Base-by-base conservation (phyloP, 1,140 invertebrate species). In the Sinonovacula constricta region DNA sequence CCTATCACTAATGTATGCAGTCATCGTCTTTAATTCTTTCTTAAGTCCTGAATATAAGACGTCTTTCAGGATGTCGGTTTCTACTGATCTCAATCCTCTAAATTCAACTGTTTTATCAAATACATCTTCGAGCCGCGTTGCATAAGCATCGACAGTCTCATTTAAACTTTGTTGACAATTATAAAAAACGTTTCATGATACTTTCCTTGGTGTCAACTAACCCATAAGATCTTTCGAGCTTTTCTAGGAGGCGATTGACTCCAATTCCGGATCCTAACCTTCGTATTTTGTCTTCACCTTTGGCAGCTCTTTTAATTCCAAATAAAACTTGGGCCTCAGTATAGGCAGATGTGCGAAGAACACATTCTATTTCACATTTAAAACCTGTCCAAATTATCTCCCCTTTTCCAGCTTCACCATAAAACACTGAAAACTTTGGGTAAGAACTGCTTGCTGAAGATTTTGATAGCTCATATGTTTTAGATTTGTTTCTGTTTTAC, bases 331-430 rank as follows among this genome's bases (percentile, higher is more conserved):
- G 68, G n/a, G 56, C 68, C 2, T 31, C 10, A 22, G 67, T 56
- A 26, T 34, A 69, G 28, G 10, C 26, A n/a, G 31, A 26, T 12
- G 39, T 54, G 3, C 2, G 10, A 5, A 57, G 33, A 18, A 70
- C 33, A 1, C 31, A 70, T 36, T 59, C 54, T 2, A 70, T 36
- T 39, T 70, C 68, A 70, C 59, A 70, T 34, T 59, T 70, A 24
- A 59, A 70, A 14, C 31, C 59, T 5, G 22, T 28, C 67, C 67
- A 69, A 56, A 30, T 69, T 3, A 24, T 51, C 26, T 69, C 67
- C 14, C 68, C 68, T 26, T 70, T 70, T 2, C 68, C 68, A 56
- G 56, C 68, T 3, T 70, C 68, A 59, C 68, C 68, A 70, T 59
- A 70, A 59, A 70, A 70, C 14, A 28, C 28, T 1, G 53, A 59